Conservation (phyloP, 2,888 invertebrate species). For the Acanthoscelides obtectus region DNA sequence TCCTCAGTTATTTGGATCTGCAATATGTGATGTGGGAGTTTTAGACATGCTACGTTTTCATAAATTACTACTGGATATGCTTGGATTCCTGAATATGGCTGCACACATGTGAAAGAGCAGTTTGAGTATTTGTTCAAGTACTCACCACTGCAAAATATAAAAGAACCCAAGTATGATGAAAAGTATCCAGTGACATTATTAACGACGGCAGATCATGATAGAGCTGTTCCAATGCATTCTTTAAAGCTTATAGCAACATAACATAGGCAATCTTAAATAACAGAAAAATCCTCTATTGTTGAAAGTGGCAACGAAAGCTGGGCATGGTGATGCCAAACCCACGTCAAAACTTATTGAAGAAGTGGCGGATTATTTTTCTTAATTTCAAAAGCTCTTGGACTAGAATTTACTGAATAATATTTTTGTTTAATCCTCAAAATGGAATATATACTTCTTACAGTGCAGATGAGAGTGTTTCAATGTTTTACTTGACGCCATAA, state of each 20-base stretch:
- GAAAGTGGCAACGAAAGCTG: conserved; percentile 90
- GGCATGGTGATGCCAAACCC: conserved; percentile 96
- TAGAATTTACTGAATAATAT: conserved; percentile 37
- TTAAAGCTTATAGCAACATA: conserved; percentile 91
- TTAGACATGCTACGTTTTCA: conserved; percentile 97
- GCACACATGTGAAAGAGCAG: conserved; percentile 79
- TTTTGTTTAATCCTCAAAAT: not conserved
- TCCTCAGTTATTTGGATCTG: conserved; percentile 91
- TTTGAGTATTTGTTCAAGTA: conserved; percentile 81
- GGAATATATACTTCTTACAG: not conserved
- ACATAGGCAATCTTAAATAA: conserved; percentile 54
- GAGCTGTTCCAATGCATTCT: conserved; percentile 96
- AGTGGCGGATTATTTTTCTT: conserved; percentile 84
- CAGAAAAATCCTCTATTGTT: conserved; percentile 86
- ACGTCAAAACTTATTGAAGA: conserved; percentile 91
- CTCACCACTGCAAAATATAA: conserved; percentile 92
- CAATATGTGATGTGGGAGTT: conserved; percentile 92
- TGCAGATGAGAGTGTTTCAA: not conserved
- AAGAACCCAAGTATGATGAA: conserved; percentile 52
- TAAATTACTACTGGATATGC: conserved; percentile 97
- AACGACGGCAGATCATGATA: conserved; percentile 96
- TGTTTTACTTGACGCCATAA: too few species aligned
- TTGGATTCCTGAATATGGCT: conserved; percentile 95
- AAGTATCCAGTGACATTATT: conserved; percentile 91
- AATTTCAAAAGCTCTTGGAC: conserved; percentile 66